Evolutionary conservation across 2,888 invertebrate species (phyloP), one percentile per base, ranked within the genome.

Genomic region (Alloscopus bannaensis): DNA sequence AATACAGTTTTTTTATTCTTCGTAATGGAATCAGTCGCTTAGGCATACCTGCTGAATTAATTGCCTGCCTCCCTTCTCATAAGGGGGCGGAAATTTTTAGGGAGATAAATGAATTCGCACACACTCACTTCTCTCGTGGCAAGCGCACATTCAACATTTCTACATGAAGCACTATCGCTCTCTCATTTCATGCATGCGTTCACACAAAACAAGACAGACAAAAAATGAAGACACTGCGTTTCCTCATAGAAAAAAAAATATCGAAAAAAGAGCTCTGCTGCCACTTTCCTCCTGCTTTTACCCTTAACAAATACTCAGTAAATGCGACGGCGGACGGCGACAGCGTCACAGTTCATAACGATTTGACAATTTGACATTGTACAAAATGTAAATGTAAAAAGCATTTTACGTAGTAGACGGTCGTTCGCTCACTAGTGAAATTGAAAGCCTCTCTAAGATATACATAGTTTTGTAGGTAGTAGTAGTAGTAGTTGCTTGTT

Each of bases 331-430:
- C 52, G 52, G 20, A 52, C 52, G 52, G 52, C 52, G 52, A 20
- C 24, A 16, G 52, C 52, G 24, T 52, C 52, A 52, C 45, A 45
- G 4, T 45, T 45, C 45, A 45, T 45, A 45, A 45, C 45, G n/a
- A 45, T 45, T 45, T 16, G 45, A 45, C 45, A 16, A 45, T 45
- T 45, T 16, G 45, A 45, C 45, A 52, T 24, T 52, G 52, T 20
- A 52, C n/a, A 52, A 52, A 36, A 36, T 36, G 36, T 36, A 52
- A 52, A 52, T 52, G 52, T 20, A 52, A 52, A 52, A 52, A 52
- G 52, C 52, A 6, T 52, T 3, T 52, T 52, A 22, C n/a, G 20
- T 6, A 52, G 8, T 13, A 52, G 20, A 52, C 24, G 52, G 8
- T 8, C 13, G 13, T 8, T 36, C 6, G 6, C 36, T 24, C 22